Evolutionary conservation across 2,888 invertebrate species (phyloP).

Genomic region (Bellardia pandia): DNA sequence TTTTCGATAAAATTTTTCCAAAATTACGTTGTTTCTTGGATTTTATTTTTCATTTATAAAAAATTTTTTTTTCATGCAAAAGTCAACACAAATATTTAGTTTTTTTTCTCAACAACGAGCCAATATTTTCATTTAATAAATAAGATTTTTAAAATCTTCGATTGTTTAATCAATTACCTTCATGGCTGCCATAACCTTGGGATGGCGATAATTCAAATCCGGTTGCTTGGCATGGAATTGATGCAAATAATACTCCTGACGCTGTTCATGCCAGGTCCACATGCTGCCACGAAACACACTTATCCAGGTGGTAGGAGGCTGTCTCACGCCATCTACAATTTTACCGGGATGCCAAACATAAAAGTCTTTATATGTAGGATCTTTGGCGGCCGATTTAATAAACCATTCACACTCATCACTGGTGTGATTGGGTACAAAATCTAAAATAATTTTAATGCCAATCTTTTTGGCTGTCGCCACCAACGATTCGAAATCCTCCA

Average conservation of each 20-base stretch:
- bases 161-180: slow-evolving; percentile 79
- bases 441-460: slow-evolving; percentile 84
- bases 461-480: slow-evolving; percentile 85
- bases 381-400: slow-evolving; percentile 86
- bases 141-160: too few species aligned
- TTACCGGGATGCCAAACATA: slow-evolving; percentile 89
- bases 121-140: too few species aligned
- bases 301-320: slow-evolving; percentile 85
- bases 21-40: too few species aligned
- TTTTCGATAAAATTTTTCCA: too few species aligned
- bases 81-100: too few species aligned
- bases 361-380: slow-evolving; percentile 88
- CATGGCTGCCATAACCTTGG: slow-evolving; percentile 85
- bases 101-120: too few species aligned
- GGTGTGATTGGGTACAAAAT: slow-evolving; percentile 86
- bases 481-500: slow-evolving; percentile 88
- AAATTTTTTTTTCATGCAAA: too few species aligned
- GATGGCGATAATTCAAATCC: slow-evolving; percentile 87
- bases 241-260: slow-evolving; percentile 88
- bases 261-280: slow-evolving; percentile 86
- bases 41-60: too few species aligned
- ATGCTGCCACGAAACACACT: slow-evolving; percentile 86
- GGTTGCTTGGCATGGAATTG: slow-evolving; percentile 87
- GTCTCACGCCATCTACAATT: slow-evolving; percentile 78
- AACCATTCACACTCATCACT: slow-evolving; percentile 94